Base-by-base conservation (phyloP, 1,140 invertebrate genomes). In the Psix sp. region DNA sequence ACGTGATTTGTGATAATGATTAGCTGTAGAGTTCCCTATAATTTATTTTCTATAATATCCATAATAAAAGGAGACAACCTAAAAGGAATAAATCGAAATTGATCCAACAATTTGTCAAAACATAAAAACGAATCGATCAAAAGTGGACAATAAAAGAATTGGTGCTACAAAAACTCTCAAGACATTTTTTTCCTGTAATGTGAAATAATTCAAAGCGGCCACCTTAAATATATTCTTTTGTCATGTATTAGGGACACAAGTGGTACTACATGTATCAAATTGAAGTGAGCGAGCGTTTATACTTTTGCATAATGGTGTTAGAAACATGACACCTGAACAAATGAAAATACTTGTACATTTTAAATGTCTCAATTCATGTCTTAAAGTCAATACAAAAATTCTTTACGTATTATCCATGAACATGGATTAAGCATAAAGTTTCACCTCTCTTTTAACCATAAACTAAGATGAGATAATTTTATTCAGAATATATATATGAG, bases 181-280 rank as follows among this genome's bases (percentile, higher is more conserved):
- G 10, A 39, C 5, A 17, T 16, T 5, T 39, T 5, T 18, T 39
- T 39, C n/a, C 6, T 11, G 13, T 35, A 10, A 3, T 24, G 21
- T 10, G 33, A 11, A 35, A 35, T 35, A 35, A 3, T 11, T 11
- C 10, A 11, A 11, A n/a, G 29, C n/a, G 33, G n/a, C 17, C 38
- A 40, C n/a, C n/a, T n/a, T 40, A 40, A 40, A 40, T 40, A 18
- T 40, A 16, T 20, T 17, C 43, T 33, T 31, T 46, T 46, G 43
- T 46, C 43, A 33, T 46, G 43, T 46, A 46, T 46, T 46, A 31
- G 15, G 26, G 43, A 46, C 26, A 46, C 18, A 46, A 46, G 43
- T 17, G 26, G 20, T 33, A 31, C 26, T 31, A 13, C 17, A 18
- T 10, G n/a, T 10, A n/a, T 11, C 39, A 43, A 15, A 26, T n/a